phyloP scores from a whole-genome alignment of 2,113 vertebrate genomes.

The Ranitomeya variabilis region DNA sequence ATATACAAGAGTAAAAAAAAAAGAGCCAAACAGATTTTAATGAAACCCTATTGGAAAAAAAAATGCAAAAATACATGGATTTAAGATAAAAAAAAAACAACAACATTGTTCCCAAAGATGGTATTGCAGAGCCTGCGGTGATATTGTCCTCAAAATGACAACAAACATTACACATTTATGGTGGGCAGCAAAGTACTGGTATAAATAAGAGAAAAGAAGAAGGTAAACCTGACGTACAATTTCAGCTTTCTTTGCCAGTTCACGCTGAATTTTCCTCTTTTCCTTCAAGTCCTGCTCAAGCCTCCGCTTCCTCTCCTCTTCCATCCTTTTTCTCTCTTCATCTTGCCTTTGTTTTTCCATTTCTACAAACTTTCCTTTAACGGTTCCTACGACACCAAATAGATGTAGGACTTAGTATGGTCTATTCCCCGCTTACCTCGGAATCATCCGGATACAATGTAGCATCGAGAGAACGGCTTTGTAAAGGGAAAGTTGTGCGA shows the following conservation, averaged over 20 bases:
- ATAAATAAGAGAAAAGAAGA: neutral
- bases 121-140: too few relatives aligned
- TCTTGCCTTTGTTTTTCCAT: conserved; percentile 97
- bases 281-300: conserved; percentile 89
- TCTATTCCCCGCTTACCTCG: neutral
- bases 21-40: too few relatives aligned
- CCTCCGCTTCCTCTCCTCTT: conserved; percentile 89
- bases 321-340: conserved; percentile 85
- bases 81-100: too few relatives aligned
- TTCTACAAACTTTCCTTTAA: conserved; percentile 96
- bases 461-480: neutral
- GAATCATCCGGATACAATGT: neutral
- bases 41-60: too few relatives aligned
- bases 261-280: conserved; percentile 93
- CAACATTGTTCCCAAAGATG: too few relatives aligned
- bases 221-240: conserved; percentile 72
- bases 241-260: conserved; percentile 88
- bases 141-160: neutral
- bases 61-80: too few relatives aligned
- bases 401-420: neutral
- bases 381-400: conserved; percentile 79
- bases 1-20: too few relatives aligned
- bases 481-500: neutral
- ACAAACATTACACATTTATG: neutral
- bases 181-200: neutral